Evolutionary conservation across 2,113 vertebrate genomes (phyloP), one percentile per base, ranked within the genome.

Genomic region (Myiozetetes cayanensis): DNA sequence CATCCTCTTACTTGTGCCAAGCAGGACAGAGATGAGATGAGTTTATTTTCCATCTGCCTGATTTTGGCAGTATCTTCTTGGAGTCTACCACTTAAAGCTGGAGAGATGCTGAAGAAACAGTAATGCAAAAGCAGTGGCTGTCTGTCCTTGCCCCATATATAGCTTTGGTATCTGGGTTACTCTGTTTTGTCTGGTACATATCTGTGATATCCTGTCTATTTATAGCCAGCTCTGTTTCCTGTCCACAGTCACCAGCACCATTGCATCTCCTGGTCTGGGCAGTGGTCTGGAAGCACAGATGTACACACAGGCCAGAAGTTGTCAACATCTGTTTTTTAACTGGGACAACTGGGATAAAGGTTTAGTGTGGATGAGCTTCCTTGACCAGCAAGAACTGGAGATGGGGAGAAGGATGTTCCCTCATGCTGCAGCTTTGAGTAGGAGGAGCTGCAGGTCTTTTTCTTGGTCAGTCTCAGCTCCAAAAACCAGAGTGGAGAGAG

Each of bases 171-270:
- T 89, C 78, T 62, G 55, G 15, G 53, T 95, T 80, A 33, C 49
- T 70, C 33, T 72, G 43, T 80, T 93, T 78, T 73, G 58, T 85
- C 87, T 85, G 78, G 49, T 72, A 47, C 15, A 0, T 87, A 25
- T 89, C 44, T 87, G 58, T 93, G 87, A 61, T 62, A 15, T 52
- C 50, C 46, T 73, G 25, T 81, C 44, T 83, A 8, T 94, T 95
- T 91, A 79, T 82, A 82, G 43, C 49, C 41, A 70, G 37, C 49
- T 94, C 85, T 87, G 66, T 80, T 87, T 94, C 58, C 74, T 85
- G 41, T 93, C 81, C 74, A 46, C 8, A 1, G 23, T 89, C 53
- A 43, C 53, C 85, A 82, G 53, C 15, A n/a, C 16, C 3, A 1
- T 35, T 3, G 0, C 56, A 53, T 87, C 61, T 84, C 66, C 58